Base-by-base conservation (phyloP, 2,888 invertebrate species). In the Capitulum mitella region DNA sequence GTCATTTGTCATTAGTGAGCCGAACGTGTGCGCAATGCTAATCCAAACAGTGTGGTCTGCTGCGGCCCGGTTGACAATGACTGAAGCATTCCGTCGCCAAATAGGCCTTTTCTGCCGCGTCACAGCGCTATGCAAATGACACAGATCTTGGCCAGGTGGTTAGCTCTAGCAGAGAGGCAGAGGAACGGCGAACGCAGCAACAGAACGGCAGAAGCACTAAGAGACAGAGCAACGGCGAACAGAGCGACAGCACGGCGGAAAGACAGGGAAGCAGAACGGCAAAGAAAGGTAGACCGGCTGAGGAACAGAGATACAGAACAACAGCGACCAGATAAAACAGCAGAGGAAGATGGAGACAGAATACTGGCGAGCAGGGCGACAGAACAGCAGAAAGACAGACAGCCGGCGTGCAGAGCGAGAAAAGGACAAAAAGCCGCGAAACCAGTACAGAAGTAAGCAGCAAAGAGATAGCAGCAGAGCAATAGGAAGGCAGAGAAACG, bases 81-180 rank as follows among this genome's bases (percentile, higher is more conserved):
- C 70, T 70, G 70, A 19, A 40, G 40, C 70, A 70, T 70, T 70
- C 70, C 70, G 70, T 70, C 70, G 40, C 70, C 70, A 70, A 70
- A 70, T 70, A 70, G 70, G 22, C 40, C 22, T 12, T 37, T 70
- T 70, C 40, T 40, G 70, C 70, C 5, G 70, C 70, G 70, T 70
- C 70, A 70, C 70, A 37, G 22, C 26, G 19, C 70, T 70, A 70
- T 70, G 70, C 70, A 70, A 70, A 70, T 70, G 70, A 70, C 70
- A 40, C 70, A 26, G 70, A 26, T 40, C 12, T 22, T 29, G 8
- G 16, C 40, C 37, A 40, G 70, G 70, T 70, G 70, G 37, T 8
- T 6, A 16, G 64, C 19, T 19, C 51, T 51, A 16, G 22, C 19
- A 51, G 16, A 51, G 51, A 16, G 51, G n/a, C 51, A 22, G 43